These are phyloP conservation scores for Eurypyga helias DNA, from an alignment of 2,113 vertebrate genomes.

Conservation along the genomic window DNA sequence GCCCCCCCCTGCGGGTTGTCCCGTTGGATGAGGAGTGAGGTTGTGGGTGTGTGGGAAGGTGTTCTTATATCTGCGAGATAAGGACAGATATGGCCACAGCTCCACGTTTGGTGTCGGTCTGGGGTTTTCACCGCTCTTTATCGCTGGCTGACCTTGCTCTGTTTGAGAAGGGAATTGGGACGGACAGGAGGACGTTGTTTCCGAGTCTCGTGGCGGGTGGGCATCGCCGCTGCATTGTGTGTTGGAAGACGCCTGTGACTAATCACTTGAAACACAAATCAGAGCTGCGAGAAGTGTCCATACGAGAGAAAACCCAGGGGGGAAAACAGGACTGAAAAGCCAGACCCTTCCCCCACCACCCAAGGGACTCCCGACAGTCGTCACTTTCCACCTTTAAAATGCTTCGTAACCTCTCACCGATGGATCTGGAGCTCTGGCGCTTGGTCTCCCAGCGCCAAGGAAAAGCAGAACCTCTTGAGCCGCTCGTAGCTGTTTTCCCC, in stretches of 20 bases:
- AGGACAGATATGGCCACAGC: background rate
- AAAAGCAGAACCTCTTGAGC: background rate
- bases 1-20: background rate
- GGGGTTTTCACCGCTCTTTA: background rate
- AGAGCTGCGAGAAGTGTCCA: fast-evolving
- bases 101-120: fast-evolving
- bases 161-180: background rate
- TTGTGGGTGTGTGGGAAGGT: fast-evolving
- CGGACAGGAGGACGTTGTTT: background rate
- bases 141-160: background rate
- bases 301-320: background rate
- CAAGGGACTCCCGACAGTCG: background rate
- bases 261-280: background rate
- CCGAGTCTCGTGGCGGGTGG: background rate
- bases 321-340: background rate
- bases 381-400: fast-evolving
- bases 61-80: too few relatives aligned
- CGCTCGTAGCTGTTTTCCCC: background rate
- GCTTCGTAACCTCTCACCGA: background rate
- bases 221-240: background rate
- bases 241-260: background rate
- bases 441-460: background rate
- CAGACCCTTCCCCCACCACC: background rate
- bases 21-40: background rate
- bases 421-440: background rate